A percentile compares a stretch with the other conserved stretches of the same genome.
Evolutionary conservation across 2,888 invertebrate genomes (phyloP).

Genomic region (Acronicta leporina): DNA sequence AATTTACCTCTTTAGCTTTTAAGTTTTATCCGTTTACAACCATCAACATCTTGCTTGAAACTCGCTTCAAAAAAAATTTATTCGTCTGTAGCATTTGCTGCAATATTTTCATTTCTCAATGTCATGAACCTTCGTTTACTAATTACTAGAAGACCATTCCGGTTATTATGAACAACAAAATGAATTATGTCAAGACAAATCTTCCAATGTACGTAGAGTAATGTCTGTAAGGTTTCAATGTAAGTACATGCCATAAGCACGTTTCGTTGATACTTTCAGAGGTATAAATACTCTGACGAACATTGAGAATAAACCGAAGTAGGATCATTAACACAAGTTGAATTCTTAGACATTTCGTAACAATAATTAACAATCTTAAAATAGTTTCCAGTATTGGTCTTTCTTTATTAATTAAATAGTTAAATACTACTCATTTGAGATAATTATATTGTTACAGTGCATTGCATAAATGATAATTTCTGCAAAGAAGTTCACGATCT

Average conservation of each 20-base stretch:
- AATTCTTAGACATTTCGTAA: conserved; percentile 33
- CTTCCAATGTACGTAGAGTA: no score
- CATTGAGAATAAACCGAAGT: conserved; percentile 30
- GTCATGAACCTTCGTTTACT: no score
- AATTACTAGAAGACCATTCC: no score
- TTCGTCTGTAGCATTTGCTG: no score
- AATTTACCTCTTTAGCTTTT: no score
- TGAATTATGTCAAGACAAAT: no score
- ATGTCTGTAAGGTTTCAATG: no score
- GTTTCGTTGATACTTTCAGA: conserved; percentile 5
- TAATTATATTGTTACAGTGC: conserved; percentile 24
- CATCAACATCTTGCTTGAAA: no score
- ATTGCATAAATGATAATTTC: conserved; percentile 13
- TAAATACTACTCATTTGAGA: conserved; percentile 23
- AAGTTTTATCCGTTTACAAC: no score
- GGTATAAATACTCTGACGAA: not conserved
- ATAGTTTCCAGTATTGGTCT: conserved; percentile 21
- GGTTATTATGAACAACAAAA: no score
- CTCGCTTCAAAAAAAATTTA: no score
- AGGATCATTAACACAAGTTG: conserved; percentile 36
- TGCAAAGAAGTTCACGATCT: conserved; percentile 26
- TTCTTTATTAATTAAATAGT: conserved; percentile 24
- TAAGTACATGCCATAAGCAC: not conserved
- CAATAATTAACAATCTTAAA: conserved; percentile 10
- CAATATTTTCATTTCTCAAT: no score